phyloP scores from a whole-genome alignment of 2,888 invertebrate genomes.

The Polymixis flavicincta region DNA sequence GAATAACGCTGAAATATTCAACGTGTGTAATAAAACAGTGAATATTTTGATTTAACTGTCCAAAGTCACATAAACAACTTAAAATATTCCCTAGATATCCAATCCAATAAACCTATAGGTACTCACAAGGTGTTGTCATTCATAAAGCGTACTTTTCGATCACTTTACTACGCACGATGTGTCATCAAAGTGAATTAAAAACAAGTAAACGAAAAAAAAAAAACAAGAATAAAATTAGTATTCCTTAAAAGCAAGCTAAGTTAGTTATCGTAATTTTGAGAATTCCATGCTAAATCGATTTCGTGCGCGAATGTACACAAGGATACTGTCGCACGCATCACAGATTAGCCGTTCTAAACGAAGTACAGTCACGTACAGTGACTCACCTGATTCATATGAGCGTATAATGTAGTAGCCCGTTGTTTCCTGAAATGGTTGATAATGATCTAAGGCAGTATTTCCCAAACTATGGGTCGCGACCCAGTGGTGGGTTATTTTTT shows the following conservation, averaged over 20 bases:
- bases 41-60: conserved; percentile 36
- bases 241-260: conserved; percentile 69
- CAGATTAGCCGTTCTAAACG: conserved; percentile 73
- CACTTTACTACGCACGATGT: conserved; percentile 32
- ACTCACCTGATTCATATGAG: conserved; percentile 64
- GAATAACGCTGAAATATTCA: conserved; percentile 56
- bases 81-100: conserved; percentile 44
- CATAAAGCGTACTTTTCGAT: conserved; percentile 32
- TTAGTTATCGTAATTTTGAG: conserved; percentile 75
- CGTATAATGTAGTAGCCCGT: conserved; percentile 42
- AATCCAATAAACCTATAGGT: conserved; percentile 16
- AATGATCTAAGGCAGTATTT: conserved; percentile 53
- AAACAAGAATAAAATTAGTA: conserved; percentile 69
- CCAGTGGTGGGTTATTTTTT: no score
- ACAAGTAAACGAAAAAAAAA: conserved; percentile 34
- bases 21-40: conserved; percentile 45
- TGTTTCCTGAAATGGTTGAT: conserved; percentile 63
- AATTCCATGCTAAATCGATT: conserved; percentile 76
- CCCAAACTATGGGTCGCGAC: no score
- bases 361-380: conserved; percentile 84
- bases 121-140: conserved; percentile 44
- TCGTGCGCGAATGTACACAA: conserved; percentile 79
- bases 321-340: conserved; percentile 78
- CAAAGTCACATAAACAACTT: conserved; percentile 38
- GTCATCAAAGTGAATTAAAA: conserved; percentile 47